phyloP scores from a whole-genome alignment of 64 coral and sea anemone species.

The Porites lutea region DNA sequence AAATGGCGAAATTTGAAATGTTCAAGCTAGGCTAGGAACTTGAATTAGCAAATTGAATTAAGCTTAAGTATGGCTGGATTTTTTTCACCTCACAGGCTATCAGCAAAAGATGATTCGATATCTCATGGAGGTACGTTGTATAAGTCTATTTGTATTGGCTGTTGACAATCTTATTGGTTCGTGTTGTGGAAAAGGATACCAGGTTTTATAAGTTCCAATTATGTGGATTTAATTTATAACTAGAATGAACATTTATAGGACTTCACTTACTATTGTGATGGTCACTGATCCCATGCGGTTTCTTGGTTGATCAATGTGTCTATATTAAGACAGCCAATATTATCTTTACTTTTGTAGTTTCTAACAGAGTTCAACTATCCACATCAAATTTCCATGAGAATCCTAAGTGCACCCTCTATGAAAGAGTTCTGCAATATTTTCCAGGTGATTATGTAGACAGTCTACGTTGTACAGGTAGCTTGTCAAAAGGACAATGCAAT shows the following conservation, averaged over 20 bases:
- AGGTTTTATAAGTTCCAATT: too few species aligned
- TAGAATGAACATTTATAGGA: too few species aligned
- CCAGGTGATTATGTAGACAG: constrained; percentile 44
- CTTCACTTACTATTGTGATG: too few species aligned
- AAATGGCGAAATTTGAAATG: too few species aligned
- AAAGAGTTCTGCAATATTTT: constrained; percentile 89
- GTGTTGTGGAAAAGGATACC: too few species aligned
- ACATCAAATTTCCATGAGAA: constrained; percentile 85
- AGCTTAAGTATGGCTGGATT: background rate
- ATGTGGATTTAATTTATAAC: too few species aligned
- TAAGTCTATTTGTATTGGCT: background rate
- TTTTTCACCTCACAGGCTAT: constrained; percentile 50
- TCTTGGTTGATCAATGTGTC: too few species aligned
- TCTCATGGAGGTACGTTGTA: constrained; percentile 86
- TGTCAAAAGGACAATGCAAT: too few species aligned
- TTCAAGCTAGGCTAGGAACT: too few species aligned
- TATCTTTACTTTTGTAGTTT: constrained; percentile 52
- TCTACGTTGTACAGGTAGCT: too few species aligned
- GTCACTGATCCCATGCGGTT: too few species aligned
- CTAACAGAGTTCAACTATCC: constrained; percentile 92
- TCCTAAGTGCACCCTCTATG: constrained; percentile 90
- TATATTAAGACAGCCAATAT: background rate
- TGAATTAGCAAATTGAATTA: background rate
- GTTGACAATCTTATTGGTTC: background rate
- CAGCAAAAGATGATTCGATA: constrained; percentile 88